These are phyloP conservation scores for Podarcis siculus DNA, from an alignment of 2,797 vertebrate species.

Conservation along the genomic window DNA sequence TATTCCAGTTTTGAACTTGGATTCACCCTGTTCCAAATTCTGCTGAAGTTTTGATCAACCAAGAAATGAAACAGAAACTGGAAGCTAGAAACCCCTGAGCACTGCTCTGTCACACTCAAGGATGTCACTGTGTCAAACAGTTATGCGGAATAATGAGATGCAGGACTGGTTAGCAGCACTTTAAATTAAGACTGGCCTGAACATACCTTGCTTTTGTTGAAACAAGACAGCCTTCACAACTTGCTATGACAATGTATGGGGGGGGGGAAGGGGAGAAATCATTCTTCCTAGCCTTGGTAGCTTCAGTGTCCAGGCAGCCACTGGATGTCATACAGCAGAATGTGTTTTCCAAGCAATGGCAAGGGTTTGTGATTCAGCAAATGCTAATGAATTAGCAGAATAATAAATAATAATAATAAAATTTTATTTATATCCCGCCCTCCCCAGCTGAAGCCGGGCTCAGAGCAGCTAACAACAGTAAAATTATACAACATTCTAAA, in stretches of 20 bases:
- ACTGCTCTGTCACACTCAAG: not conserved
- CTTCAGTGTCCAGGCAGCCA: not conserved
- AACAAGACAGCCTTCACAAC: not conserved
- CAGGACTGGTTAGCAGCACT: not conserved
- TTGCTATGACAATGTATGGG: not conserved
- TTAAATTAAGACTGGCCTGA: not conserved
- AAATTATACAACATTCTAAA: no score
- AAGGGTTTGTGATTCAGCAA: not conserved
- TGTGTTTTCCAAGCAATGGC: not conserved
- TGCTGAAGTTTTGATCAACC: not conserved
- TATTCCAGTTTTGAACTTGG: not conserved
- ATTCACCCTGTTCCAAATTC: constrained; percentile 2
- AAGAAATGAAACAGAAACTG: not conserved
- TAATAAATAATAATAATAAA: no score
- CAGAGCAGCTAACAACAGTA: no score
- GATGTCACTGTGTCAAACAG: not conserved
- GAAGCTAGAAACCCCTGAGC: constrained; percentile 1
- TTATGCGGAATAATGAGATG: not conserved
- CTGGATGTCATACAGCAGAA: not conserved
- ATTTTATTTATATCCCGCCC: no score
- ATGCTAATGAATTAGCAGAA: not conserved
- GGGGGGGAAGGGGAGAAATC: not conserved
- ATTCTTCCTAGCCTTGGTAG: not conserved
- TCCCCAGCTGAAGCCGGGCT: no score
- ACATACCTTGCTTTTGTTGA: not conserved